These are phyloP conservation scores for Itoplectis maculator DNA, from an alignment of 2,888 invertebrate genomes.

Conservation along the genomic window DNA sequence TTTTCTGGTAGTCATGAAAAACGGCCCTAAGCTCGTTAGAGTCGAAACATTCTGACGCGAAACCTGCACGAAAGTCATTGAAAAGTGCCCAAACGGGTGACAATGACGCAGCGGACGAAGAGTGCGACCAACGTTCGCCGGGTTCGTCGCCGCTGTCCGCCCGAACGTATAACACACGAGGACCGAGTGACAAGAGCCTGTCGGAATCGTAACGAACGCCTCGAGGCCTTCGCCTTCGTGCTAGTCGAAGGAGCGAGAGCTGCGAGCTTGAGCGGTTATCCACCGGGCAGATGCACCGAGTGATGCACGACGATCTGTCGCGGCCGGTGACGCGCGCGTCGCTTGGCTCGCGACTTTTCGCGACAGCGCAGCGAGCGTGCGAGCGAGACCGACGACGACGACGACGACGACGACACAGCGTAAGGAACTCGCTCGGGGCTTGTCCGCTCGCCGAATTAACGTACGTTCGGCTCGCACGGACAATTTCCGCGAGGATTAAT, in stretches of 20 bases:
- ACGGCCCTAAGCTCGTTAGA: too few species aligned
- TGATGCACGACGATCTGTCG: slow-evolving; percentile 77
- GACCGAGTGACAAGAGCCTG: slow-evolving; percentile 75
- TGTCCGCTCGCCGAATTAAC: slow-evolving; percentile 48
- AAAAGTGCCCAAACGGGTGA: too few species aligned
- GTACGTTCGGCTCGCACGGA: slow-evolving; percentile 42
- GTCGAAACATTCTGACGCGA: too few species aligned
- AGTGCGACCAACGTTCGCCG: slow-evolving; percentile 2
- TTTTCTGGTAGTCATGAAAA: too few species aligned
- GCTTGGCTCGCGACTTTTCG: slow-evolving; percentile 78
- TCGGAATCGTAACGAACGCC: slow-evolving; percentile 76
- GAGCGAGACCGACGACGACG: too few species aligned
- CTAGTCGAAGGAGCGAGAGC: slow-evolving; percentile 75
- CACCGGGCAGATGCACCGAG: slow-evolving; percentile 69
- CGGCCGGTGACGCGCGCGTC: slow-evolving; percentile 76
- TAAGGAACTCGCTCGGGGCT: slow-evolving; percentile 10
- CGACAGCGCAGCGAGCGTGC: slow-evolving; percentile 30
- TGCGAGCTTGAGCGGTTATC: slow-evolving; percentile 56
- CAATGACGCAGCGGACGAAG: neutral
- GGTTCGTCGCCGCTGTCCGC: slow-evolving; percentile 13
- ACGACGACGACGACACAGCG: too few species aligned
- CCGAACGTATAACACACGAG: slow-evolving; percentile 54
- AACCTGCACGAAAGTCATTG: too few species aligned
- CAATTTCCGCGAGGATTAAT: slow-evolving; percentile 60
- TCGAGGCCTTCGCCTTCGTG: slow-evolving; percentile 70